Percentiles rank a stretch among this genome's conserved stretches.
phyloP scores from a whole-genome alignment of 2,797 vertebrate genomes.

The Sebastes jordani region DNA sequence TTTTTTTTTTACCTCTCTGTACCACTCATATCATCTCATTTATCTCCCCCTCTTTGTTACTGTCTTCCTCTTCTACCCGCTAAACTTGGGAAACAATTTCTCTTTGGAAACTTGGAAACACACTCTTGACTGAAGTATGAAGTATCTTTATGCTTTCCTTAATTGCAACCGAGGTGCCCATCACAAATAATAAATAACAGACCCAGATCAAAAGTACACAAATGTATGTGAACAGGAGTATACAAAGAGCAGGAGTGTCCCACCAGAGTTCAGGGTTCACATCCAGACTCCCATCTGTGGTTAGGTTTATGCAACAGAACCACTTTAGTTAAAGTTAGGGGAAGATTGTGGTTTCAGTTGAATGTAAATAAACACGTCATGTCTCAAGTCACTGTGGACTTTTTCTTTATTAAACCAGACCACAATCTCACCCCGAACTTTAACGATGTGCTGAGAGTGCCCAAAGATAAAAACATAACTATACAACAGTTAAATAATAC shows the following conservation, averaged over 20 bases:
- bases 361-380: not conserved
- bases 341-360: not conserved
- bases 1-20: not conserved
- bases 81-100: not conserved
- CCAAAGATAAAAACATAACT: not conserved
- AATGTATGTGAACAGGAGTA: not conserved
- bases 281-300: not conserved
- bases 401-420: not conserved
- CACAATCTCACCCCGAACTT: not conserved
- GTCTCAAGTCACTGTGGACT: not conserved
- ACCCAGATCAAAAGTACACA: not conserved
- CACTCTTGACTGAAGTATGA: not conserved
- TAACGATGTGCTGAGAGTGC: not conserved
- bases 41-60: constrained; percentile 6
- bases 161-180: not conserved
- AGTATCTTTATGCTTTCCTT: not conserved
- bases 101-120: not conserved
- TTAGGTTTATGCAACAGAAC: not conserved
- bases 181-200: not conserved
- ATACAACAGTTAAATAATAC: not conserved
- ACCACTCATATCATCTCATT: constrained; percentile 15
- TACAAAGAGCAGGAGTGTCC: not conserved
- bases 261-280: not conserved
- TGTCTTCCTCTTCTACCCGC: not conserved
- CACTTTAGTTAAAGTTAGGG: not conserved